A percentile compares a stretch with the other conserved stretches of the same genome.
These are phyloP conservation scores for Podarcis raffonei DNA, from an alignment of 2,113 vertebrate genomes.

Conservation along the genomic window DNA sequence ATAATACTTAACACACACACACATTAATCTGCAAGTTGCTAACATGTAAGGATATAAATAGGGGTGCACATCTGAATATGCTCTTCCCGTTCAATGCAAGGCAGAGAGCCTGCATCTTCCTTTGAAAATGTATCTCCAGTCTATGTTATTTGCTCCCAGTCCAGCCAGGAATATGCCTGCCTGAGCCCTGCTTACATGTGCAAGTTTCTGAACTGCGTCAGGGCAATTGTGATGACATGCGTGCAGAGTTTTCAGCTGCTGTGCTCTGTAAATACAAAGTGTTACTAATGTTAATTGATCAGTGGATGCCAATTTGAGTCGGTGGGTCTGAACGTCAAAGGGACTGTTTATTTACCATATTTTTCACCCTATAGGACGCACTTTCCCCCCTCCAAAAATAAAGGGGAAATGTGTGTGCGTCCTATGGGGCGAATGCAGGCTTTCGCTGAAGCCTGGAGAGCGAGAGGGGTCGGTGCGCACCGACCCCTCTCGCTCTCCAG, in stretches of 20 bases:
- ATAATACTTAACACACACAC: not conserved
- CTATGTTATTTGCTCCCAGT: not conserved
- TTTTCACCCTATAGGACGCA: no score
- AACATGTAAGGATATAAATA: not conserved
- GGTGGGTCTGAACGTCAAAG: not conserved
- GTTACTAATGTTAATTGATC: not conserved
- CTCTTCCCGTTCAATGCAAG: not conserved
- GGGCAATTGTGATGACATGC: not conserved
- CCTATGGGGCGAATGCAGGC: no score
- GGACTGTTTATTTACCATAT: not conserved
- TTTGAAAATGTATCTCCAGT: not conserved
- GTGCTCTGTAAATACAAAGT: not conserved
- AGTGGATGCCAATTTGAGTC: not conserved
- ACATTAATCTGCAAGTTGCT: not conserved
- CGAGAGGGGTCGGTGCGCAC: no score
- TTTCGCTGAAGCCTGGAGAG: no score
- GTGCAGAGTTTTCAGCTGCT: not conserved
- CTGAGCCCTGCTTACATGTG: not conserved
- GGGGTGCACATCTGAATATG: not conserved
- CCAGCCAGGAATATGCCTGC: not conserved
- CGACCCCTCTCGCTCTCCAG: no score
- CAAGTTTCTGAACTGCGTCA: not conserved
- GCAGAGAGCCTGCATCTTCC: not conserved
- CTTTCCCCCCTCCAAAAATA: no score
- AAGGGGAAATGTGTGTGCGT: no score